These are phyloP conservation scores for Cichladusa arquata DNA, from an alignment of 2,113 vertebrate species.

Conservation along the genomic window DNA sequence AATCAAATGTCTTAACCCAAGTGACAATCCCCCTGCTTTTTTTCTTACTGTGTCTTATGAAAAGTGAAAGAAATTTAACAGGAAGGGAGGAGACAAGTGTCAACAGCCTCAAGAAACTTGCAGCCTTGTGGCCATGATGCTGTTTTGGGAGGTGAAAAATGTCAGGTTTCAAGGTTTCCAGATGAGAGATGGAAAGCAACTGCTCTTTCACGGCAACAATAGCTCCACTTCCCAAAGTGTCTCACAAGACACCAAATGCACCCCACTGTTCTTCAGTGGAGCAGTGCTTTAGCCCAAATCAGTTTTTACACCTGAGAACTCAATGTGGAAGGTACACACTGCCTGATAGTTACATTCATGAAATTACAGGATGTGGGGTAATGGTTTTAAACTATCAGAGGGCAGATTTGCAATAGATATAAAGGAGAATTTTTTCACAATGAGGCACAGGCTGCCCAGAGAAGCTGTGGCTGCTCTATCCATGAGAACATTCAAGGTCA, in stretches of 20 bases:
- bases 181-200: neutral
- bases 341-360: neutral
- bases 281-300: neutral
- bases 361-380: neutral
- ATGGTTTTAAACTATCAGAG: neutral
- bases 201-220: neutral
- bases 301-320: neutral
- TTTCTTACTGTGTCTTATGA: neutral
- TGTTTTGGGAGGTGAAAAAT: neutral
- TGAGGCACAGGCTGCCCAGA: neutral
- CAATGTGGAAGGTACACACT: neutral
- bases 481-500: neutral
- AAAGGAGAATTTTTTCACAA: neutral
- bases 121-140: neutral
- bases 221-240: neutral
- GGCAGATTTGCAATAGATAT: neutral
- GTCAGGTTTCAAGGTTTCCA: neutral
- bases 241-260: neutral
- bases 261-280: neutral
- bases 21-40: neutral
- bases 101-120: neutral
- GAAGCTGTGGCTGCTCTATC: neutral
- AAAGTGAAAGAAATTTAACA: neutral
- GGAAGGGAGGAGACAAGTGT: slow-evolving; percentile 9
- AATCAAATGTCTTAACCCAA: neutral